Percentiles rank a stretch among this genome's conserved stretches.
Conservation (phyloP, 1,140 invertebrate species). For the Coboldia fuscipes region DNA sequence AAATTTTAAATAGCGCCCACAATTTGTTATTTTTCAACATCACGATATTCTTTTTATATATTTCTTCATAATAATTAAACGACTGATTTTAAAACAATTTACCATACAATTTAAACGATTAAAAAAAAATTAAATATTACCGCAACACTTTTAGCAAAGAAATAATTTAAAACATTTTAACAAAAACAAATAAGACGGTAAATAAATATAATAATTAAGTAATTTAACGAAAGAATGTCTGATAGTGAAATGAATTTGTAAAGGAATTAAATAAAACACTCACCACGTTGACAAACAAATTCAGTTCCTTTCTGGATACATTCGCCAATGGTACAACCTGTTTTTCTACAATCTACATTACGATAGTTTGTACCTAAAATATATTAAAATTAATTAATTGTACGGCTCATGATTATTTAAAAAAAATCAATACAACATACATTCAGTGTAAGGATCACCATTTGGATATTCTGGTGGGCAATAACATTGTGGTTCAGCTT, state of each 20-base stretch:
- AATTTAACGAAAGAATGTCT: too few relatives aligned
- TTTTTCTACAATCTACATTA: constrained; percentile 60
- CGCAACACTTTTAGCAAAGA: background rate
- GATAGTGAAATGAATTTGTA: background rate
- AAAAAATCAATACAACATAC: constrained; percentile 28
- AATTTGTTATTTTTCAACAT: too few relatives aligned
- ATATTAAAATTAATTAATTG: background rate
- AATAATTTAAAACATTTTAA: too few relatives aligned
- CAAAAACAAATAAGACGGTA: too few relatives aligned
- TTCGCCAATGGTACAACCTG: constrained; percentile 61
- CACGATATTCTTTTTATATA: background rate
- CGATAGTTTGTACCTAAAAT: too few relatives aligned
- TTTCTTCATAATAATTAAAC: background rate
- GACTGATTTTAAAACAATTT: background rate
- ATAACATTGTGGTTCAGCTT: constrained; percentile 50
- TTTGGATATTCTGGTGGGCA: constrained; percentile 59
- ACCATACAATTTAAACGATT: background rate
- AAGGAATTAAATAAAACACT: constrained; percentile 20
- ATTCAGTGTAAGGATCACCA: constrained; percentile 67
- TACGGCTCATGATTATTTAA: background rate
- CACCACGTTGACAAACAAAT: constrained; percentile 62
- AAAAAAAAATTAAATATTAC: constrained; percentile 1
- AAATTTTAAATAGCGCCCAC: background rate
- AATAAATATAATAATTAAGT: too few relatives aligned
- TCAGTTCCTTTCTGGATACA: constrained; percentile 55